phyloP scores from a whole-genome alignment of 2,888 invertebrate genomes.

The Tromatobia lineatoria region DNA sequence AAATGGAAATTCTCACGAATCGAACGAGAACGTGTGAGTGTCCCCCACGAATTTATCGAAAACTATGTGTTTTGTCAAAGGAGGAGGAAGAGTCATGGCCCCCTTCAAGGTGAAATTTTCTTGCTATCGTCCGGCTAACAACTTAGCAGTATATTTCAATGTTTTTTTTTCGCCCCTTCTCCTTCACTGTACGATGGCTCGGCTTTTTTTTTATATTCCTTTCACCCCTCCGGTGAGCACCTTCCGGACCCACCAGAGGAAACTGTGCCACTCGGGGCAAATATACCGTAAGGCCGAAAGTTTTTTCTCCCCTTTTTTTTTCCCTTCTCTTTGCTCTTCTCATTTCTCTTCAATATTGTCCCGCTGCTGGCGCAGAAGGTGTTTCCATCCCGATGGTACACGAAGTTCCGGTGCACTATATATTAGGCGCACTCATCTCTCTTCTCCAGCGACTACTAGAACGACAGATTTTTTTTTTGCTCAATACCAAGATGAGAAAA shows the following conservation, averaged over 20 bases:
- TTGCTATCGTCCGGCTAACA: conserved; percentile 68
- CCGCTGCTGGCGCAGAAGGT: conserved; percentile 77
- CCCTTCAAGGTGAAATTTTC: conserved; percentile 44
- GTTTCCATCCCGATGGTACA: conserved; percentile 78
- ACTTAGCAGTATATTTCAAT: conserved; percentile 81
- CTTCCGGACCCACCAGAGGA: conserved; percentile 76
- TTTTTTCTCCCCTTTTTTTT: conserved; percentile 62
- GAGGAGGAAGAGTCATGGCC: conserved; percentile 55
- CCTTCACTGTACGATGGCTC: conserved; percentile 56
- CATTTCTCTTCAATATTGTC: conserved; percentile 53
- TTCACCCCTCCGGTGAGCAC: conserved; percentile 73
- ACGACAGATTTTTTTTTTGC: conserved; percentile 59
- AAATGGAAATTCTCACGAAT: conserved; percentile 77
- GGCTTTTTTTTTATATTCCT: conserved; percentile 69
- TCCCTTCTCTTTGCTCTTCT: conserved; percentile 67
- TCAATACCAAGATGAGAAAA: neutral
- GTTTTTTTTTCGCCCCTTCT: conserved; percentile 77
- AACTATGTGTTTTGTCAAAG: conserved; percentile 50
- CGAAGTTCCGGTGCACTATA: conserved; percentile 74
- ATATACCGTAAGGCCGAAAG: conserved; percentile 81
- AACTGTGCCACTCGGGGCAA: conserved; percentile 83
- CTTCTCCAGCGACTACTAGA: conserved; percentile 23
- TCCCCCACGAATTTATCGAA: conserved; percentile 70
- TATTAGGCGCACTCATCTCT: conserved; percentile 53
- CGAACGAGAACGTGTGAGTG: conserved; percentile 19